Percentiles rank a stretch among this genome's conserved stretches.
phyloP scores from a whole-genome alignment of 2,888 invertebrate species.

The Eretmocerus hayati region DNA sequence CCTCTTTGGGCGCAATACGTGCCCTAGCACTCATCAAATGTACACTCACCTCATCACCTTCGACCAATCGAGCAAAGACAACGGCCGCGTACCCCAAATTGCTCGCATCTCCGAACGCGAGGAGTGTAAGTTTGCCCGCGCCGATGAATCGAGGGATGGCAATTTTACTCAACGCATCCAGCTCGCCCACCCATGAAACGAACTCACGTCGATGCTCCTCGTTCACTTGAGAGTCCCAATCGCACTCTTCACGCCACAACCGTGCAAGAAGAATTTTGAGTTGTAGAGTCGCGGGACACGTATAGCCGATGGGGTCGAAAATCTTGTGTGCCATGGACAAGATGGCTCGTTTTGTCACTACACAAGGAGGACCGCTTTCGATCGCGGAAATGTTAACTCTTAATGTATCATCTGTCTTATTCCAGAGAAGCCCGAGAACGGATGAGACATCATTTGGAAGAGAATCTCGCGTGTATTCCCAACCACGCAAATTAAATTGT shows the following conservation, averaged over 20 bases:
- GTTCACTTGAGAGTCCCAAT: conserved; percentile 3
- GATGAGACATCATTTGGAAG: not conserved
- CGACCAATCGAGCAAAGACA: conserved; percentile 1
- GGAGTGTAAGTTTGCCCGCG: conserved; percentile 14
- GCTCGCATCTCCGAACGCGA: conserved; percentile 30
- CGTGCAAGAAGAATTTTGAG: conserved; percentile 2
- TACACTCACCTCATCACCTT: no score
- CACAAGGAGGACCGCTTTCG: not conserved
- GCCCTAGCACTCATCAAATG: no score
- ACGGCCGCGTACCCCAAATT: conserved; percentile 8
- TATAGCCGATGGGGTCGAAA: conserved; percentile 6
- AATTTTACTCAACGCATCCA: not conserved
- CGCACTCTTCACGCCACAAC: not conserved
- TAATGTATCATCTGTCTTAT: not conserved
- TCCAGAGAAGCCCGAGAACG: not conserved
- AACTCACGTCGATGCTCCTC: not conserved
- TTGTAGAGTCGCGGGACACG: not conserved
- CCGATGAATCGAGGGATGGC: conserved; percentile 1
- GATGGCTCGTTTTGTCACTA: not conserved
- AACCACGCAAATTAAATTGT: not conserved
- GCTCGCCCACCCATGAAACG: not conserved
- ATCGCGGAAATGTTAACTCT: not conserved
- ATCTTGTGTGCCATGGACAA: not conserved
- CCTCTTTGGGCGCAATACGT: no score
- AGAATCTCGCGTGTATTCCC: not conserved